Base-by-base conservation (phyloP, 2,888 invertebrate genomes). In the Limnephilus auricula region DNA sequence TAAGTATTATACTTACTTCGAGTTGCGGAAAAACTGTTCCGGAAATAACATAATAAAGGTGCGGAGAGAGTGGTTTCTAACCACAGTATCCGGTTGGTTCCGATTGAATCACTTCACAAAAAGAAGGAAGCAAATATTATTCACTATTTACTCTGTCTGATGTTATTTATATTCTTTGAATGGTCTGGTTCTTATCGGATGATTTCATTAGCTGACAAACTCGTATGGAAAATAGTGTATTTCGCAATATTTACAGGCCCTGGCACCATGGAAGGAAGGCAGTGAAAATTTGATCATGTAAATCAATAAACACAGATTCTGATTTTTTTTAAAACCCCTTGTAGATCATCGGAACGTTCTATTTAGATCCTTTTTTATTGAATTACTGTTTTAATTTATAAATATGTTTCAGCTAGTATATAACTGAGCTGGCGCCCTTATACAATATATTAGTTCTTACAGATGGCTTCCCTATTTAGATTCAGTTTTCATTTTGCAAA, bases 21-120 rank as follows among this genome's bases (percentile, higher is more conserved):
- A 25, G 18, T 65, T 65, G 65, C 65, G 65, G 65, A 65, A 65
- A 86, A 86, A 86, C 50, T 45, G 50, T 86, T 65, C 86, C 45
- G 50, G 86, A 86, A 65, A 86, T 45, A 85, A 40, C 18, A 86
- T 82, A 32, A 82, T 30, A 45, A 86, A 86, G 86, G 86, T 82
- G 82, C 82, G 25, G 10, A 82, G 32, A 82, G 82, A 86, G 86
- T 50, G 65, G 65, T 30, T 37, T 45, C 86, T 31, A 30, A 13
- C 31, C 45, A 13, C 86, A 50, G 32, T 86, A n/a, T 86, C 86
- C 50, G 86, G 86, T 86, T 50, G 40, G 50, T 86, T 86, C 83
- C 37, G 83, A 83, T 65, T 65, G 25, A n/a, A 65, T 65, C 65
- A n/a, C 65, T 65, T 2, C 65, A n/a, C 65, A 65, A 65, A 65